Base-by-base conservation (phyloP, 1,140 invertebrate species). In the Drosophila santomea region DNA sequence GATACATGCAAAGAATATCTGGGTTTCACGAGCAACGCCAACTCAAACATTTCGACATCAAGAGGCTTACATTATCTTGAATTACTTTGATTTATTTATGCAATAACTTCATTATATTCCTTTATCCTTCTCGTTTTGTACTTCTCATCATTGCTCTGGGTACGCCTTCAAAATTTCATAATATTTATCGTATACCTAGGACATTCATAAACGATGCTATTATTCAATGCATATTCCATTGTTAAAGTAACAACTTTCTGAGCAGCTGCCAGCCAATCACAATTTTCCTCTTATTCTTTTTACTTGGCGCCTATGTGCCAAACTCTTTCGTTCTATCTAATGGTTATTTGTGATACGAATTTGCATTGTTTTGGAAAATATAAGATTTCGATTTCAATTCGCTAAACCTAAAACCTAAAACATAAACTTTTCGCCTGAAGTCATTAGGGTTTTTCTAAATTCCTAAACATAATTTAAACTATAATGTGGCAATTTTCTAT, bases 81-180 rank as follows among this genome's bases (percentile, higher is more conserved):
- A 32, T 41, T 44, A 32, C 12, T 11, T 15, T 45, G 43, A 20
- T 23, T 59, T 23, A 14, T 4, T 48, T 15, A n/a, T 48, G 25
- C 3, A 25, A 12, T 4, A 44, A 45, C 11, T 45, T 45, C 4
- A 8, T 45, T 20, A 15, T 47, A 7, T 54, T 35, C 39, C 15
- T 7, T 35, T 45, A 17, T 28, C 57, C 25, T 38, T 17, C 15
- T 35, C 2, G 15, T 14, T 76, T 77, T 69, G 57, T 76, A 77
- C 74, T 69, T 39, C 57, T 39, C 28, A 77, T 77, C 56, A 77
- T 69, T 69, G 74, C 64, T 77, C 64, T 44, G 35, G 38, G 23
- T 35, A 35, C 32, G 48, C 10, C n/a, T 39, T 17, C 43, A 14
- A 39, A 23, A 41, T 17, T 55, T 2, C 38, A 58, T 43, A 35